Evolutionary conservation across 2,888 invertebrate genomes (phyloP).

Genomic region (Apotomis capreana): DNA sequence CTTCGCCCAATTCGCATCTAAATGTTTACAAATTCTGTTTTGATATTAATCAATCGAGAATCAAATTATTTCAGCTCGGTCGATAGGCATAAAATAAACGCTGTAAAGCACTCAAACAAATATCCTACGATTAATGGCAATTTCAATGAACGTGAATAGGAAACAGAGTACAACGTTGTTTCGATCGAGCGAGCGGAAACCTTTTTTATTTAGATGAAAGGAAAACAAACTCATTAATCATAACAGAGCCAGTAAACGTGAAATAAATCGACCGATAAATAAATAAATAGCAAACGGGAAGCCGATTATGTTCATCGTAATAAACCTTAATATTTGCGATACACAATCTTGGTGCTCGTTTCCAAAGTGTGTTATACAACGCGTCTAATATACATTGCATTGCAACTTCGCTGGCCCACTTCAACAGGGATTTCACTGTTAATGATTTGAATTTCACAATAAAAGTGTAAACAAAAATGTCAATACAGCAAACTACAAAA

Average conservation of each 20-base stretch:
- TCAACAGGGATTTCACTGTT: too few relatives aligned
- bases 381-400: too few relatives aligned
- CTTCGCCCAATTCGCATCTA: too few relatives aligned
- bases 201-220: constrained; percentile 35
- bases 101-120: background rate
- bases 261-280: constrained; percentile 29
- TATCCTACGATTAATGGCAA: background rate
- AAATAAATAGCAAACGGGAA: constrained; percentile 13
- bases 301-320: constrained; percentile 2
- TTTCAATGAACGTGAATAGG: constrained; percentile 13
- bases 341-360: background rate
- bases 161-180: background rate
- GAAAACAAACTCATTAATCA: constrained; percentile 37
- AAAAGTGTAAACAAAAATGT: background rate
- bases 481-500: background rate
- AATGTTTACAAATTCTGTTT: too few relatives aligned
- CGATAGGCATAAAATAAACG: background rate
- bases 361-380: background rate
- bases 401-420: too few relatives aligned
- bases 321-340: background rate
- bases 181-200: constrained; percentile 22
- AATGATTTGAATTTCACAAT: background rate
- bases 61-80: too few relatives aligned
- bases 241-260: constrained; percentile 8
- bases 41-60: too few relatives aligned